Conservation (phyloP, 92 coral and sea anemone genomes). For the Paramuricea clavata region DNA sequence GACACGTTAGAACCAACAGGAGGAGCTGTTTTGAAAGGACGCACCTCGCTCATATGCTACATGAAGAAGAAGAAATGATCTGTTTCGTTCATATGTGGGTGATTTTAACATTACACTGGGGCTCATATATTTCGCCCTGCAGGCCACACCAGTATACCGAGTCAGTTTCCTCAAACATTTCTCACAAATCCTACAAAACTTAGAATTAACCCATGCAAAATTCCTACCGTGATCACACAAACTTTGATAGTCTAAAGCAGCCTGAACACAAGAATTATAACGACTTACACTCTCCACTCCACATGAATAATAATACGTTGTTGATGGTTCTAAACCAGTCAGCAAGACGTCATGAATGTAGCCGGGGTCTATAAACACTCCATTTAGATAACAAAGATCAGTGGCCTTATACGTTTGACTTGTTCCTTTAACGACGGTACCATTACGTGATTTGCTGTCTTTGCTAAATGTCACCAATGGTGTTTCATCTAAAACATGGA, state of each 20-base stretch:
- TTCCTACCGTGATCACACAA: too few species aligned
- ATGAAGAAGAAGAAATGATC: slow-evolving; percentile 17
- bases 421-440: background rate
- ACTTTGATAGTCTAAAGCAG: background rate
- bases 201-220: too few species aligned
- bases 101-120: background rate
- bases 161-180: too few species aligned
- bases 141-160: background rate
- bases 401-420: background rate
- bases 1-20: slow-evolving; percentile 69
- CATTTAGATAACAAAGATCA: slow-evolving; percentile 44
- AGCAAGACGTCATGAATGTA: slow-evolving; percentile 50
- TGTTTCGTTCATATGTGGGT: background rate
- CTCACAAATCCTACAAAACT: too few species aligned
- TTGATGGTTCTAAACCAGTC: slow-evolving; percentile 44
- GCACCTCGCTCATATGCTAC: slow-evolving; percentile 77
- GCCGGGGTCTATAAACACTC: slow-evolving; percentile 58
- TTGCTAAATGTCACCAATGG: slow-evolving; percentile 80
- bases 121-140: background rate
- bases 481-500: slow-evolving; percentile 66
- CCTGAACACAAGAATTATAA: background rate
- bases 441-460: slow-evolving; percentile 1
- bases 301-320: slow-evolving; percentile 54
- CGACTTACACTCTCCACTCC: slow-evolving; percentile 40
- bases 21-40: slow-evolving; percentile 83